Conservation (phyloP, 2,797 vertebrate genomes). For the Pseudochromis fuscus region DNA sequence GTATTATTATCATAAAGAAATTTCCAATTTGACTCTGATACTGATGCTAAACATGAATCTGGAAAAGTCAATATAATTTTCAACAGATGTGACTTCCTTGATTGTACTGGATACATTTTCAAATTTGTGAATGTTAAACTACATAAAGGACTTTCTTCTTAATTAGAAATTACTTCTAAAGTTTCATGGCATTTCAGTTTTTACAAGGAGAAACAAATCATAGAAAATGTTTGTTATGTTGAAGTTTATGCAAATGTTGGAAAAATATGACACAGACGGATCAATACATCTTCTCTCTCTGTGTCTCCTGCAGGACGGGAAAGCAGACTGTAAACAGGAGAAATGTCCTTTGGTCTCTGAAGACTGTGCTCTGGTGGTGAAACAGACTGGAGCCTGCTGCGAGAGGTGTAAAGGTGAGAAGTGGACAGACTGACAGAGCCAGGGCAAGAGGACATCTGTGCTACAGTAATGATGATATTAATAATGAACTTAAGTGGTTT, state of each 20-base stretch:
- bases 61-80: neutral
- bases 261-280: neutral
- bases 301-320: conserved; percentile 87
- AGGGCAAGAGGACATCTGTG: neutral
- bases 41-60: too few species aligned
- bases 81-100: neutral
- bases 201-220: neutral
- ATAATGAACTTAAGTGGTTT: neutral
- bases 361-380: conserved; percentile 95
- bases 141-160: too few species aligned
- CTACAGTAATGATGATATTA: too few species aligned
- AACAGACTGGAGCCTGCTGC: conserved; percentile 96
- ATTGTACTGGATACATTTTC: neutral
- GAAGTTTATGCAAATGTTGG: neutral
- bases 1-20: too few species aligned
- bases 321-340: conserved; percentile 96
- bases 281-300: neutral
- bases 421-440: neutral
- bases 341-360: conserved; percentile 91
- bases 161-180: neutral
- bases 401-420: conserved; percentile 95
- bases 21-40: too few species aligned
- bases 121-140: neutral
- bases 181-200: neutral
- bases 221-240: neutral